Percentiles rank a stretch among this genome's conserved stretches.
phyloP scores from a whole-genome alignment of 2,797 vertebrate species.

The Adrianichthys oophorus region DNA sequence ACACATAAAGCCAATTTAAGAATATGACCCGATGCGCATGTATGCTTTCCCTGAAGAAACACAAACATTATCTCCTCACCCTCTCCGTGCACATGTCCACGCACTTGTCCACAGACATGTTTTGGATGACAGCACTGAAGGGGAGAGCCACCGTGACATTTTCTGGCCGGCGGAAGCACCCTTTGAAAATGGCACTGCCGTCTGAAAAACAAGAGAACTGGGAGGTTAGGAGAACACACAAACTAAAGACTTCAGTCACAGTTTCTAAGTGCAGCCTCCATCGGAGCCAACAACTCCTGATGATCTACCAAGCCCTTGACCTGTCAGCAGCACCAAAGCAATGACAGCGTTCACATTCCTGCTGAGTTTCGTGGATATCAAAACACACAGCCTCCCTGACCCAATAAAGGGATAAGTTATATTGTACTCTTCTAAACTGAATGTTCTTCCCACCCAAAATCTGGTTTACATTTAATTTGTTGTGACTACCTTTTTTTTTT shows the following conservation, averaged over 20 bases:
- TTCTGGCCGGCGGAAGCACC: slow-evolving; percentile 87
- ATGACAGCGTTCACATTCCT: slow-evolving; percentile 21
- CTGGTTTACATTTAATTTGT: background rate
- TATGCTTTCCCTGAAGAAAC: background rate
- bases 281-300: slow-evolving; percentile 45
- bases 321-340: slow-evolving; percentile 22
- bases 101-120: slow-evolving; percentile 97
- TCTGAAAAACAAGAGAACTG: slow-evolving; percentile 74
- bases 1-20: slow-evolving; percentile 24
- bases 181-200: slow-evolving; percentile 93
- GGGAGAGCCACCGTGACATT: slow-evolving; percentile 90
- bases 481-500: background rate
- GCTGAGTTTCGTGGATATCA: slow-evolving; percentile 45
- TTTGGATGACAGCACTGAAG: slow-evolving; percentile 80
- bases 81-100: slow-evolving; percentile 95
- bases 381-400: slow-evolving; percentile 21
- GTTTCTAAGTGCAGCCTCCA: slow-evolving; percentile 21
- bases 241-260: slow-evolving; percentile 6
- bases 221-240: slow-evolving; percentile 10
- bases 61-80: slow-evolving; percentile 68
- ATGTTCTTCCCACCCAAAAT: background rate
- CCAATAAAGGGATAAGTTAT: slow-evolving; percentile 22
- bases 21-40: slow-evolving; percentile 4
- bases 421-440: slow-evolving; percentile 11
- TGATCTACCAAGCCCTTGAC: slow-evolving; percentile 37